These are phyloP conservation scores for Cottoperca gobio DNA, from an alignment of 2,797 vertebrate species.

Conservation along the genomic window DNA sequence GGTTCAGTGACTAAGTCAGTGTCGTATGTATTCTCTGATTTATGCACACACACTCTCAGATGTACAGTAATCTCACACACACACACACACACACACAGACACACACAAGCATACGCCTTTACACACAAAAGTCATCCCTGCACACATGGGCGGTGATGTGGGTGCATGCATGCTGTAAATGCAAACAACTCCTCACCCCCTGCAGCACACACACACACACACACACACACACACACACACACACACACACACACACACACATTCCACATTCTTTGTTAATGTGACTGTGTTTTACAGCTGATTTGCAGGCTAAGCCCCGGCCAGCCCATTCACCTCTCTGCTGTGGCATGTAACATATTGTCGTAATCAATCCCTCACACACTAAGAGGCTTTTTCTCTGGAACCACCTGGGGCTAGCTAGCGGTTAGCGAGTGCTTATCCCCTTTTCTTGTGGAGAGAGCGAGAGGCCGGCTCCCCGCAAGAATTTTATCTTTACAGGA, in stretches of 20 bases:
- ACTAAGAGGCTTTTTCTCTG: slow-evolving; percentile 72
- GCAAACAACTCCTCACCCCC: slow-evolving; percentile 25
- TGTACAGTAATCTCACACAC: background rate
- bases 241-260: slow-evolving; percentile 2
- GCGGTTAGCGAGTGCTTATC: slow-evolving; percentile 56
- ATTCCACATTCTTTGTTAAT: slow-evolving; percentile 33
- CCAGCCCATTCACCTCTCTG: slow-evolving; percentile 50
- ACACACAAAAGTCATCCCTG: background rate
- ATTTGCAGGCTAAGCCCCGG: slow-evolving; percentile 56
- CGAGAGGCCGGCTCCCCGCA: slow-evolving; percentile 35
- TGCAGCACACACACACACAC: slow-evolving; percentile 12
- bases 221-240: slow-evolving; percentile 1
- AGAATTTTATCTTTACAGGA: slow-evolving; percentile 64
- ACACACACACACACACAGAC: background rate
- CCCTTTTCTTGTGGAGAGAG: slow-evolving; percentile 48
- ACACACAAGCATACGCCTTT: slow-evolving; percentile 8
- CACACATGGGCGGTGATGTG: slow-evolving; percentile 23
- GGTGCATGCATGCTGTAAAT: slow-evolving; percentile 29
- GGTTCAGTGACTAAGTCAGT: slow-evolving; percentile 55
- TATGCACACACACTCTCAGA: slow-evolving; percentile 13
- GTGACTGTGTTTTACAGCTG: slow-evolving; percentile 56
- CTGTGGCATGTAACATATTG: slow-evolving; percentile 67
- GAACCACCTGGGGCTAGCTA: slow-evolving; percentile 57
- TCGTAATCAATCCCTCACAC: slow-evolving; percentile 75
- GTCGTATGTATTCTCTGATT: slow-evolving; percentile 36